Base-by-base conservation (phyloP, 2,888 invertebrate species). In the Taenaris catops region DNA sequence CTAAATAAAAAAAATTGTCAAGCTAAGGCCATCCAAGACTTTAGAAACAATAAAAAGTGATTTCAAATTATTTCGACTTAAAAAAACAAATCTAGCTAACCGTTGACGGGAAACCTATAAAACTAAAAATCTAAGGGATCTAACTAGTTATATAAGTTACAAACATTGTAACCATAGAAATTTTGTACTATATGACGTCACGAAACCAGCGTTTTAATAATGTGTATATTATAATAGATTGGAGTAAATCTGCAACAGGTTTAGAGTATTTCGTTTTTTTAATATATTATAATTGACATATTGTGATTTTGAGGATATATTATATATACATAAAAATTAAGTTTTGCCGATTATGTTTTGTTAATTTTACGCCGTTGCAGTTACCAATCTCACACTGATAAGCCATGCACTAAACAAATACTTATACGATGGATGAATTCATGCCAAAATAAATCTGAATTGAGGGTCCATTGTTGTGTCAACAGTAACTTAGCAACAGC, bases 391-490 rank as follows among this genome's bases (percentile, higher is more conserved):
- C 20, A 40, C 33, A 26, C 7, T 12, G 25, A 34, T 28, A 42
- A 44, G 42, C 35, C 44, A 41, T 44, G 42, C 44, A 41, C 33
- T 41, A 34, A 27, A 28, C 3, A 8, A 20, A 23, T 16, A n/a
- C n/a, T n/a, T n/a, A 19, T 38, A 38, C 34, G 18, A 36, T 35
- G 42, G 28, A 41, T 44, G 41, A 44, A 36, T 21, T 28, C 46
- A 46, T 44, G 41, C 44, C 29, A 40, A 29, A 38, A 35, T 19
- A 32, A 38, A 23, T 14, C 4, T n/a, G 4, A 29, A 26, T 23
- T 27, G 21, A 21, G 20, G 20, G 9, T 26, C 21, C 33, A 25
- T 8, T 6, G n/a, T n/a, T n/a, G n/a, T n/a, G n/a, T 8, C 8
- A 8, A 3, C 7, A 28, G 20, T 12, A 29, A 8, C 8, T 21